Percentiles rank a stretch among this genome's conserved stretches.
Conservation (phyloP, 2,888 invertebrate genomes). For the Folsomia candida region DNA sequence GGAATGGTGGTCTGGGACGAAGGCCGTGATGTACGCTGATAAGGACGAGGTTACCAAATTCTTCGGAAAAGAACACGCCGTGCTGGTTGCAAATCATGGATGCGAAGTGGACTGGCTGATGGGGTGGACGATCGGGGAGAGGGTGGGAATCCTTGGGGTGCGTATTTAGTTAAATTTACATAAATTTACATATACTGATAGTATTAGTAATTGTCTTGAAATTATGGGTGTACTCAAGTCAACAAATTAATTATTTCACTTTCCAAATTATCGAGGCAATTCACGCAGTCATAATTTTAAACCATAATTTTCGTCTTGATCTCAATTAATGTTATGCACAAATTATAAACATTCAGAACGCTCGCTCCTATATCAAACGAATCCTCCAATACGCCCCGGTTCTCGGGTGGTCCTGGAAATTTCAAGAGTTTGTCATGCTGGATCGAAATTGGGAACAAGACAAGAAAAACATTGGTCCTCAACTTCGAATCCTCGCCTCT, state of each 20-base stretch:
- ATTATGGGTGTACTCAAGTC: no score
- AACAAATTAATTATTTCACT: no score
- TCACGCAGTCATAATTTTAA: no score
- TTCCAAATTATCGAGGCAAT: no score
- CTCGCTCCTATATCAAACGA: constrained; percentile 89
- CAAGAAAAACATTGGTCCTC: constrained; percentile 72
- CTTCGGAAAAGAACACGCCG: constrained; percentile 83
- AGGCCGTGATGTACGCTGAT: constrained; percentile 71
- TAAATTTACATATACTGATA: no score
- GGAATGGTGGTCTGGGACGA: constrained; percentile 89
- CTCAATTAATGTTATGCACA: no score
- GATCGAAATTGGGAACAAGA: constrained; percentile 89
- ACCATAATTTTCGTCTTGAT: no score
- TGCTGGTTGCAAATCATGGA: constrained; percentile 88
- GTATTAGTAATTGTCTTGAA: no score
- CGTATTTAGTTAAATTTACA: no score
- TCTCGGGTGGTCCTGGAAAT: constrained; percentile 93
- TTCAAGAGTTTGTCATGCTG: constrained; percentile 88
- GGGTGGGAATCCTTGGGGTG: constrained; percentile 76
- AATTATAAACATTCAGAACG: no score
- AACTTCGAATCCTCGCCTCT: constrained; percentile 75
- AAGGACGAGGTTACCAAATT: constrained; percentile 73
- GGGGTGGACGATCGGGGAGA: constrained; percentile 86
- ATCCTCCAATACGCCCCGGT: constrained; percentile 81
- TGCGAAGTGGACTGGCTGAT: constrained; percentile 95